phyloP scores from a whole-genome alignment of 2,113 vertebrate species.

The Engystomops pustulosus region DNA sequence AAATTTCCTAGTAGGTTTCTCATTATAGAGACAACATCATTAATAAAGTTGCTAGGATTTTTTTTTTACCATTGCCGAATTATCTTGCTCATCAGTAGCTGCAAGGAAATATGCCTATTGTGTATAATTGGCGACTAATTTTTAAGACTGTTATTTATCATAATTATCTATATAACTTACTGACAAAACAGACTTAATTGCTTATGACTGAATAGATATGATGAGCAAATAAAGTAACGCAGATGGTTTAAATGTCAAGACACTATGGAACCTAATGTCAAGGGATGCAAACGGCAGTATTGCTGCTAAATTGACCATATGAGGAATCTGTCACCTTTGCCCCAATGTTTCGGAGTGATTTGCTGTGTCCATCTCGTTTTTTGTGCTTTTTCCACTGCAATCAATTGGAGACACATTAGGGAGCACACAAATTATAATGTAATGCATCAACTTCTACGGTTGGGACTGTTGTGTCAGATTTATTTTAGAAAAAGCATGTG shows the following conservation, averaged over 20 bases:
- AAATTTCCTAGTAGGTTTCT: constrained; percentile 77
- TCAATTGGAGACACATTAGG: constrained; percentile 13
- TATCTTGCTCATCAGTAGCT: constrained; percentile 72
- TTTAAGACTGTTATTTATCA: constrained; percentile 80
- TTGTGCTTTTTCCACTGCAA: constrained; percentile 16
- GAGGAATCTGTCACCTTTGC: constrained; percentile 49
- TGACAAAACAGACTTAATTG: constrained; percentile 80
- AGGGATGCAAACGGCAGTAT: constrained; percentile 49
- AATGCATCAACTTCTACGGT: constrained; percentile 46
- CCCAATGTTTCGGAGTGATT: constrained; percentile 8
- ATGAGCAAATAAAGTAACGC: constrained; percentile 75
- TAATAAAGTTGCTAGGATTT: constrained; percentile 78
- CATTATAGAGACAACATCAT: constrained; percentile 78
- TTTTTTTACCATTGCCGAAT: constrained; percentile 67
- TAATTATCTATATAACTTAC: constrained; percentile 80
- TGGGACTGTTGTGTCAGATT: constrained; percentile 43
- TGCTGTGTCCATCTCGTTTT: constrained; percentile 31
- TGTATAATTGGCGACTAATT: constrained; percentile 75
- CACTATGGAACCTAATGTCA: constrained; percentile 30
- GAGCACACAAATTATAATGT: constrained; percentile 42
- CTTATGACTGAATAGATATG: constrained; percentile 78
- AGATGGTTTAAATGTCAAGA: constrained; percentile 77
- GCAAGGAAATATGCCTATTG: constrained; percentile 74
- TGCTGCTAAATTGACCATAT: constrained; percentile 58
- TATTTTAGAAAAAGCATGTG: constrained; percentile 42